These are phyloP conservation scores for Syrmaticus mikado DNA, from an alignment of 2,113 vertebrate species.

Conservation along the genomic window DNA sequence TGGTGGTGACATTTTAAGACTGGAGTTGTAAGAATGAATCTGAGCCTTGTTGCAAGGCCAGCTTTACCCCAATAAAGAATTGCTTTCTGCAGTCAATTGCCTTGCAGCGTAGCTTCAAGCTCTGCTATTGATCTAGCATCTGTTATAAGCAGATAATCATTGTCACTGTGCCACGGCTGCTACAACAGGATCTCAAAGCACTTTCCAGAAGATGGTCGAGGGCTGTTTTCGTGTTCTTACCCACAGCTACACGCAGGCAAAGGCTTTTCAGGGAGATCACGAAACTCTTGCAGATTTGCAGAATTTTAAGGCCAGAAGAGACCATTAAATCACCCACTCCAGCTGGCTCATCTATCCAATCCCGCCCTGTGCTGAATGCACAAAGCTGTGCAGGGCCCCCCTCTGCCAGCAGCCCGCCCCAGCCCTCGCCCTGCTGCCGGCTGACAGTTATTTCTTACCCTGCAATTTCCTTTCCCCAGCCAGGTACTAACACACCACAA, in stretches of 20 bases:
- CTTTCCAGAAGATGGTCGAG: constrained; percentile 32
- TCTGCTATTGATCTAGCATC: constrained; percentile 56
- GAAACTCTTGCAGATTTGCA: not conserved
- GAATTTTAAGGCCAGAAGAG: not conserved
- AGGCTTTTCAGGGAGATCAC: not conserved
- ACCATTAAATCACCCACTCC: not conserved
- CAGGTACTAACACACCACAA: not conserved
- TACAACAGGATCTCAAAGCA: constrained; percentile 27
- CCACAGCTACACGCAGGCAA: not conserved
- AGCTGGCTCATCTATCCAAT: not conserved
- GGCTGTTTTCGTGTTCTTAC: constrained; percentile 27
- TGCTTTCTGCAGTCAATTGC: constrained; percentile 54
- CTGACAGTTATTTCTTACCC: not conserved
- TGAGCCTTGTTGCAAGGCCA: not conserved
- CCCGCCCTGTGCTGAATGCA: not conserved
- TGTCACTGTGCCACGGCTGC: not conserved
- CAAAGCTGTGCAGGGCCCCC: not conserved
- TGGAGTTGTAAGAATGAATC: constrained; percentile 38
- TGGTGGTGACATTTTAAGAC: constrained; percentile 62
- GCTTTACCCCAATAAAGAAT: constrained; percentile 55
- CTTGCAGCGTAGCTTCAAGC: constrained; percentile 57
- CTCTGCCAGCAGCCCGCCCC: not conserved
- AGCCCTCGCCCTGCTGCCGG: not conserved
- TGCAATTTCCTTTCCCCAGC: not conserved
- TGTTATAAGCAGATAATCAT: constrained; percentile 56